Evolutionary conservation across 1,140 invertebrate genomes (phyloP), one percentile per base, ranked within the genome.

Genomic region (Macrocentrus cingulum): DNA sequence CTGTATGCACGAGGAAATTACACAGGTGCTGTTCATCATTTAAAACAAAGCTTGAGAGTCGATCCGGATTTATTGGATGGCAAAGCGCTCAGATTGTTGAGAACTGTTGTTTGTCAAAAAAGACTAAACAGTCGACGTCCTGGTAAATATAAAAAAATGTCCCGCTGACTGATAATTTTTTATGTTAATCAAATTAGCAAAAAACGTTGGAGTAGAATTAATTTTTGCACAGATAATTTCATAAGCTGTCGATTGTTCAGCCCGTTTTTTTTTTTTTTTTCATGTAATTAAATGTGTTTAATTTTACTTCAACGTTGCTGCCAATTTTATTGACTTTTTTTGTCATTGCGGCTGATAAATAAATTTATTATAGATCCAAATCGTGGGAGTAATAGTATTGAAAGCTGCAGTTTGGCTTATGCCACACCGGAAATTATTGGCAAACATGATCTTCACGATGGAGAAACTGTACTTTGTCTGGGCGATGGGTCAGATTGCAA

Each of bases 1-100:
- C 83, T 88, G 52, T 85, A 87, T 72, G 69, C 82, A 6, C 85
- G 85, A 64, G 83, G 84, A 49, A 88, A 90, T 67, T 77, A 84
- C 34, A 82, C 84, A 18, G 84, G 87, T 11, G 88, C 88, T 1
- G 80, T 86, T 63, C 82, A 85, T 67, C 87, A 90, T 66, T 80
- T 90, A 57, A 85, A 87, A 66, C 83, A 85, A 63, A 82, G 84
- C 1, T 63, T 90, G 19, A 74, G 84, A 41, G 80, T 85, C 4
- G 83, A 88, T 53, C 79, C 82, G 0, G 67, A 75, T 25, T 83
- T 82, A 59, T 79, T 85, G 67, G 77, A 82, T 20, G 83, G 81
- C 1, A 63, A 81, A 68, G 77, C 82, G 50, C 69, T 82, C 64
- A 68, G 74, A 66, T 66, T 84, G 22, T 70, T 89, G 29, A 80